Base-by-base conservation (phyloP, 1,140 invertebrate species). In the Aphelinus atriplicis region DNA sequence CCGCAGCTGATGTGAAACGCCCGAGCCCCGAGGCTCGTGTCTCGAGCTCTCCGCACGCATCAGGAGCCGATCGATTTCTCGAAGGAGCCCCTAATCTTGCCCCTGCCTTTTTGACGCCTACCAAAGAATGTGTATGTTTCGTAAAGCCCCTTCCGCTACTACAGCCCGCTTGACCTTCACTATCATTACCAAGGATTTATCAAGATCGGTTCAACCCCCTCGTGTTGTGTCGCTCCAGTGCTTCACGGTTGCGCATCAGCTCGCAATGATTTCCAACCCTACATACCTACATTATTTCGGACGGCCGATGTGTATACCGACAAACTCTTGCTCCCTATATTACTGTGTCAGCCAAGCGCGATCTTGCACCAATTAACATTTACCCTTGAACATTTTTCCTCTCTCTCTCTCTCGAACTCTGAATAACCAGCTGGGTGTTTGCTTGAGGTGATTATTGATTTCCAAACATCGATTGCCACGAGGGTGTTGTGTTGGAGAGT, bases 21-120 rank as follows among this genome's bases (percentile, higher is more conserved):
- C 26, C 26, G 26, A 26, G 26, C 26, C 26, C 26, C 26, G 26
- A 26, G 26, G 63, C 47, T 9, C 47, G n/a, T 26, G n/a, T 48
- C 48, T 51, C 56, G 42, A 51, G 3, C 10, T 42, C n/a, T 6
- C 47, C 43, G 65, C 9, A 65, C 3, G 1, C 43, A 56, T 10
- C 56, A 58, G 63, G 46, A 73, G 69, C 68, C 50, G 72, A 77
- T 80, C 77, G 63, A 80, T 78, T 75, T 48, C 1, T 64, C 9
- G 51, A 73, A 61, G 51, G 51, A 51, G 26, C 43, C 26, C 26
- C 26, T 26, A 26, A 26, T 26, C 26, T 26, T 26, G 26, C 26
- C 26, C 26, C 26, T 26, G 26, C 26, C 26, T 26, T 26, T 26
- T 26, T 26, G 26, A 26, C 26, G 26, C 26, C 26, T 26, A 26